Conservation (phyloP, 2,888 invertebrate genomes). For the Drosophila neutralis region DNA sequence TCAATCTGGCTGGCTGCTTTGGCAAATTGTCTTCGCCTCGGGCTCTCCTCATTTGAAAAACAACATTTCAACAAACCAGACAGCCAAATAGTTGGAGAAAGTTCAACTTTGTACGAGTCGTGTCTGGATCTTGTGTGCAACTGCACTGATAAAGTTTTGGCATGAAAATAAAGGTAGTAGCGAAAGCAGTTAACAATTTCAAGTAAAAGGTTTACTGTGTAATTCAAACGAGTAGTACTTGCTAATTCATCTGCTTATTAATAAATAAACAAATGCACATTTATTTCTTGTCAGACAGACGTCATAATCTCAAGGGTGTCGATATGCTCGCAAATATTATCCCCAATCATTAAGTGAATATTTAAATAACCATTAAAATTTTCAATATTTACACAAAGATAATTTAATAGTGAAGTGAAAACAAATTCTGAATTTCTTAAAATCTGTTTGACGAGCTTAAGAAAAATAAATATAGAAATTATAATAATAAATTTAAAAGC, state of each 20-base stretch:
- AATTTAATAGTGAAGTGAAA: background rate
- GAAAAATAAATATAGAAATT: background rate
- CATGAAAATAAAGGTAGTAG: background rate
- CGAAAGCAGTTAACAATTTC: background rate
- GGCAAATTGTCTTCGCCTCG: conserved; percentile 63
- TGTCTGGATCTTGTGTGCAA: conserved; percentile 31
- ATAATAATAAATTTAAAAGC: background rate
- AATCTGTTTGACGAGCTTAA: background rate
- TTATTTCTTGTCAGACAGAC: background rate
- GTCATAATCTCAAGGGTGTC: background rate
- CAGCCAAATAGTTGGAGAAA: conserved; percentile 37
- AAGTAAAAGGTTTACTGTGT: background rate
- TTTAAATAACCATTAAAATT: background rate
- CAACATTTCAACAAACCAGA: conserved; percentile 36
- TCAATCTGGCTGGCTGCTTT: conserved; percentile 9
- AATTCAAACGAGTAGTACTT: background rate
- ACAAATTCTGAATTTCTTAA: too few relatives aligned
- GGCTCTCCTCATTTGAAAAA: conserved; percentile 52
- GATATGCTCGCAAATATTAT: background rate
- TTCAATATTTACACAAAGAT: background rate
- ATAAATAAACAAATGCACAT: background rate
- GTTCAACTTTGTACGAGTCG: conserved; percentile 35
- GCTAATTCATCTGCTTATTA: background rate
- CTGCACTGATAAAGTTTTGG: conserved; percentile 15
- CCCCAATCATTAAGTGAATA: background rate